A percentile compares a stretch with the other conserved stretches of the same genome.
phyloP scores from a whole-genome alignment of 2,797 vertebrate species.

The Salarias fasciatus region DNA sequence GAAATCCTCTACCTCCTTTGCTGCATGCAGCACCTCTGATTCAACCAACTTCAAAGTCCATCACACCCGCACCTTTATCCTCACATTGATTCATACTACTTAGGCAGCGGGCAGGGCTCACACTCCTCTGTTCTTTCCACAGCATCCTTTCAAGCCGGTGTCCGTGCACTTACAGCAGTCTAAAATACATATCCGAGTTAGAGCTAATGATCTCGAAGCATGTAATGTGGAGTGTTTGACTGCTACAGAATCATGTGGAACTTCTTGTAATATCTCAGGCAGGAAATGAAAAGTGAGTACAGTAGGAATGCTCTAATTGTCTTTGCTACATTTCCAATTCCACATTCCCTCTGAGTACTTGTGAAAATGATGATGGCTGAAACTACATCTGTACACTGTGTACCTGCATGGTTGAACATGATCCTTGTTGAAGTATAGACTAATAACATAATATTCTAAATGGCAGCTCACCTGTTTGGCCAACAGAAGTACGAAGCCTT shows the following conservation, averaged over 20 bases:
- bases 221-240: background rate
- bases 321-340: background rate
- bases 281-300: slow-evolving; percentile 4
- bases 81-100: slow-evolving; percentile 6
- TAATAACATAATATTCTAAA: slow-evolving; percentile 26
- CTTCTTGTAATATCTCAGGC: too few relatives aligned
- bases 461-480: slow-evolving; percentile 70
- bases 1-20: background rate
- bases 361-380: too few relatives aligned
- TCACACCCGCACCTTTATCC: background rate
- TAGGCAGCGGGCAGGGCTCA: background rate
- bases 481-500: slow-evolving; percentile 54
- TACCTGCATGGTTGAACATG: slow-evolving; percentile 1
- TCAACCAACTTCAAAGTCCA: slow-evolving; percentile 4
- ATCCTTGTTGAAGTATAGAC: slow-evolving; percentile 4
- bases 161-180: background rate
- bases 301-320: background rate
- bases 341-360: background rate
- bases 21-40: slow-evolving; percentile 3
- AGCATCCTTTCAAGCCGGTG: too few relatives aligned
- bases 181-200: background rate
- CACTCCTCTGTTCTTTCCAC: background rate
- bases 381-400: too few relatives aligned
- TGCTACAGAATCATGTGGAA: background rate
- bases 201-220: background rate